A percentile compares a stretch with the other conserved stretches of the same genome.
Evolutionary conservation across 2,888 invertebrate genomes (phyloP).

Genomic region (Carcina quercana): DNA sequence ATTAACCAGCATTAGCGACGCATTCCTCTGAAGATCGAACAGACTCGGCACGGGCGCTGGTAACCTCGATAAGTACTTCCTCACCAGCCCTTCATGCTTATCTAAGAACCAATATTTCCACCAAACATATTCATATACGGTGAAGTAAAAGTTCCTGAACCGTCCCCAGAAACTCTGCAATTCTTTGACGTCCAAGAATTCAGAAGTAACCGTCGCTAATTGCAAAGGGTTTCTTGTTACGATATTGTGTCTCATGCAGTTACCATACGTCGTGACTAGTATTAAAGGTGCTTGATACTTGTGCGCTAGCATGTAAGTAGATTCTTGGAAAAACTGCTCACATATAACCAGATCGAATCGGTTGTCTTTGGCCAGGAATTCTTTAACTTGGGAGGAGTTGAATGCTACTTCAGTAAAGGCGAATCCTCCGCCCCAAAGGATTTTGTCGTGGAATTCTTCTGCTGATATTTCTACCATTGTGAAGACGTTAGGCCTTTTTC

Average conservation of each 20-base stretch:
- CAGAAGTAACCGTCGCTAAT: conserved; percentile 44
- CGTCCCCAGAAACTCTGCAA: conserved; percentile 71
- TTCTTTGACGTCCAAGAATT: conserved; percentile 47
- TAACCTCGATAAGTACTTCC: conserved; percentile 46
- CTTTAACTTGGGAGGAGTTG: conserved; percentile 41
- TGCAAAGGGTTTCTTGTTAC: conserved; percentile 52
- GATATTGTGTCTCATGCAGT: conserved; percentile 57
- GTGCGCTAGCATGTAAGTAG: conserved; percentile 52
- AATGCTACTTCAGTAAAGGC: conserved; percentile 46
- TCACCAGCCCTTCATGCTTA: conserved; percentile 46
- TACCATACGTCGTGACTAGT: conserved; percentile 53
- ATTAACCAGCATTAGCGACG: conserved; percentile 59
- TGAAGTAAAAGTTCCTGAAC: conserved; percentile 61
- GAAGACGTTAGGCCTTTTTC: conserved; percentile 52
- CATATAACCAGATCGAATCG: conserved; percentile 60
- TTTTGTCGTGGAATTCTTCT: conserved; percentile 43
- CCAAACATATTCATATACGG: conserved; percentile 50
- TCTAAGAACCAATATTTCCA: conserved; percentile 53
- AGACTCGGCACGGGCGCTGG: conserved; percentile 49
- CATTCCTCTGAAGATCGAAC: conserved; percentile 49
- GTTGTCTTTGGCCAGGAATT: conserved; percentile 41
- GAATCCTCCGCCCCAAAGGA: conserved; percentile 50
- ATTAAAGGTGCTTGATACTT: conserved; percentile 59
- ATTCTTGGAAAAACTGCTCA: conserved; percentile 68
- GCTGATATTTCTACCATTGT: conserved; percentile 46